Percentiles rank a stretch among this genome's conserved stretches.
These are phyloP conservation scores for Bovichtus diacanthus DNA, from an alignment of 2,797 vertebrate genomes.

Conservation along the genomic window DNA sequence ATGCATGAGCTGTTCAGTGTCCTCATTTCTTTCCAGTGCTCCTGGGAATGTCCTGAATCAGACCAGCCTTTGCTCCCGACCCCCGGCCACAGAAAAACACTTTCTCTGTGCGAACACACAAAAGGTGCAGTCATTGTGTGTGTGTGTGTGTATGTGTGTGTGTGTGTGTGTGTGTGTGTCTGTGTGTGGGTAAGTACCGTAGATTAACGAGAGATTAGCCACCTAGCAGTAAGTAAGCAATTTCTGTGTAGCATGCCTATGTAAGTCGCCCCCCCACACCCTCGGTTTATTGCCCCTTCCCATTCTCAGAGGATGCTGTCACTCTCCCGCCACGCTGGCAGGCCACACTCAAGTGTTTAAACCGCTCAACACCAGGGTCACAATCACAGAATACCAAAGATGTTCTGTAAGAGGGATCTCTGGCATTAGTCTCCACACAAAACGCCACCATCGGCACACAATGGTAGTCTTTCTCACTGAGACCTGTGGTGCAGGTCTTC, in stretches of 20 bases:
- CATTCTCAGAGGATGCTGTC: conserved; percentile 74
- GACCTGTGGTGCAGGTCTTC: conserved; percentile 28
- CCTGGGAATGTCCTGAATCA: conserved; percentile 78
- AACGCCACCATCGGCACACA: conserved; percentile 43
- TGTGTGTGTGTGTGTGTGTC: conserved; percentile 17
- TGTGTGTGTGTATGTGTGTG: conserved; percentile 45
- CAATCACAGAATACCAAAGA: conserved; percentile 63
- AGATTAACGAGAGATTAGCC: conserved; percentile 79
- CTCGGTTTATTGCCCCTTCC: conserved; percentile 33
- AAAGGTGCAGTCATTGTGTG: conserved; percentile 76
- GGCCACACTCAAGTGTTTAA: conserved; percentile 53
- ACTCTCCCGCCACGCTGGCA: conserved; percentile 68
- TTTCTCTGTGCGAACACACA: conserved; percentile 77
- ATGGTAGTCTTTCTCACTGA: conserved; percentile 41
- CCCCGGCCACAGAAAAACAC: conserved; percentile 67
- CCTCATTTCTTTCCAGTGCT: conserved; percentile 66
- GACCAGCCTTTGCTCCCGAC: conserved; percentile 62
- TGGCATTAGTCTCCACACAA: conserved; percentile 26
- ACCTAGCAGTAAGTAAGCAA: conserved; percentile 68
- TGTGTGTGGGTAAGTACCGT: conserved; percentile 39
- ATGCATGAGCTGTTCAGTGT: conserved; percentile 69
- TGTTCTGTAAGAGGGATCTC: conserved; percentile 47
- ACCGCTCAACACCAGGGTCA: conserved; percentile 43
- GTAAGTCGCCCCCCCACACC: conserved; percentile 25
- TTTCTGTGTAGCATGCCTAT: conserved; percentile 66